These are phyloP conservation scores for Meloe dianella DNA, from an alignment of 2,888 invertebrate genomes.

Conservation along the genomic window DNA sequence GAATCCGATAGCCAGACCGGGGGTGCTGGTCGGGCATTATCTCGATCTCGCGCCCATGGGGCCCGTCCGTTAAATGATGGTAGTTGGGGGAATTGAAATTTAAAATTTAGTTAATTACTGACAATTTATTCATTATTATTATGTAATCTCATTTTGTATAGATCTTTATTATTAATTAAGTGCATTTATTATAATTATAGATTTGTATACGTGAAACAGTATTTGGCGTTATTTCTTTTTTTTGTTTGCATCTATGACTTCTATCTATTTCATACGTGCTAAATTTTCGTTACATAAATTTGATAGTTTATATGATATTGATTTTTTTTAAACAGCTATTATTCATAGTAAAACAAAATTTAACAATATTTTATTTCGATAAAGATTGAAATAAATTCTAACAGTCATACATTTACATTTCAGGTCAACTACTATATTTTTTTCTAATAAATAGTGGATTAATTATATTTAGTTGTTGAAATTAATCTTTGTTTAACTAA, in stretches of 20 bases:
- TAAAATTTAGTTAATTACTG: no score
- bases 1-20: no score
- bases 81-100: no score
- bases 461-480: neutral
- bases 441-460: neutral
- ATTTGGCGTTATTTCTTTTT: no score
- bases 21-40: no score
- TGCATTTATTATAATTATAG: no score
- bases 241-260: no score
- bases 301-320: neutral
- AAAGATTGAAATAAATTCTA: constrained; percentile 63
- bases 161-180: constrained; percentile 49
- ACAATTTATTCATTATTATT: no score
- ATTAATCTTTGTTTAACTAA: neutral
- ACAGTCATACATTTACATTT: constrained; percentile 56
- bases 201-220: no score
- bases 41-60: no score
- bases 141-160: no score
- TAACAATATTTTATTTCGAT: neutral
- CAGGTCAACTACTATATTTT: constrained; percentile 10
- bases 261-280: neutral
- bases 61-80: no score
- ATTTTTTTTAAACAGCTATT: neutral
- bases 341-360: neutral
- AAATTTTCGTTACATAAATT: neutral